A percentile compares a stretch with the other conserved stretches of the same genome.
phyloP scores from a whole-genome alignment of 1,140 invertebrate species.

The Zaprionus vittiger region DNA sequence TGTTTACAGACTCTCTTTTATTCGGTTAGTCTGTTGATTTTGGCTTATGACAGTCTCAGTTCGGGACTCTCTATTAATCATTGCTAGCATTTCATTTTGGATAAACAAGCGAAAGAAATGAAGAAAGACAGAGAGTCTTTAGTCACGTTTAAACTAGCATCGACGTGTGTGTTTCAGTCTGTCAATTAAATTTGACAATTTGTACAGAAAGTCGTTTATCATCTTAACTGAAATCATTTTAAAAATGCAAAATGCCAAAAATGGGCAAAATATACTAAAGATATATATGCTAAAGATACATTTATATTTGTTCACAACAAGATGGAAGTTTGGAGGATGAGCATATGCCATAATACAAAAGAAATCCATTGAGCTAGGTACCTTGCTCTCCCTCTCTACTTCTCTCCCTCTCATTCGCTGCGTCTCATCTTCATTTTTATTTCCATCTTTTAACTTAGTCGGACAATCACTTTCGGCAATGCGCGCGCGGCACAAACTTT shows the following conservation, averaged over 20 bases:
- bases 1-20: conserved; percentile 15
- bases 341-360: conserved; percentile 46
- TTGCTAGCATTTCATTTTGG: conserved; percentile 12
- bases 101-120: conserved; percentile 12
- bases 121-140: neutral
- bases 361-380: conserved; percentile 47
- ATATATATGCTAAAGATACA: conserved; percentile 4
- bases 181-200: conserved; percentile 50
- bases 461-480: conserved; percentile 71
- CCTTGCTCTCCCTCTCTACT: conserved; percentile 14
- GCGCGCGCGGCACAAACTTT: conserved; percentile 13
- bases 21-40: conserved; percentile 26
- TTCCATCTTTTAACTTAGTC: conserved; percentile 29
- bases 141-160: conserved; percentile 22
- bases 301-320: neutral
- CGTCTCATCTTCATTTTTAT: conserved; percentile 23
- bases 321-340: conserved; percentile 26
- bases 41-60: neutral
- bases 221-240: conserved; percentile 3
- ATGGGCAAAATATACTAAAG: conserved; percentile 22
- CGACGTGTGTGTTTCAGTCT: conserved; percentile 1
- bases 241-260: conserved; percentile 38
- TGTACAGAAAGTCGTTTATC: conserved; percentile 39
- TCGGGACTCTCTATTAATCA: conserved; percentile 41
- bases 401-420: conserved; percentile 13